A percentile compares a stretch with the other conserved stretches of the same genome.
Conservation (phyloP, 1,140 invertebrate species). For the Zophobas morio region DNA sequence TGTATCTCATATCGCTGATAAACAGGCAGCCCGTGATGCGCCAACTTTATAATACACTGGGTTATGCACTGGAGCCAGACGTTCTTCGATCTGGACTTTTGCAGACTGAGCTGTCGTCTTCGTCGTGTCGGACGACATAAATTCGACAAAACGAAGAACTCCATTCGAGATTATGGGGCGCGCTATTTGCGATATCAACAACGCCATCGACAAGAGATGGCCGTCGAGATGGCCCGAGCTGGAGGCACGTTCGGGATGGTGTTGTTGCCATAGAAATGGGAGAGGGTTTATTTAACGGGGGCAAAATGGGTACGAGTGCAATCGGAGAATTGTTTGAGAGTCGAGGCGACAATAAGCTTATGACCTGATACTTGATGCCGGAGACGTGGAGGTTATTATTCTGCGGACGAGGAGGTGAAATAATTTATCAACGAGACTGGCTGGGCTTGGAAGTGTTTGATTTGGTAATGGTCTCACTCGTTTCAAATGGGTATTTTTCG, state of each 20-base stretch:
- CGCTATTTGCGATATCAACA: slow-evolving; percentile 14
- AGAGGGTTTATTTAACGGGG: no score
- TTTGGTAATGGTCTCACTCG: no score
- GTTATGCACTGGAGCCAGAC: slow-evolving; percentile 31
- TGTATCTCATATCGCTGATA: slow-evolving; percentile 57
- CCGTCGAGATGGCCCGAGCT: not conserved
- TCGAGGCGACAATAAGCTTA: no score
- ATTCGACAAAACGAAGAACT: slow-evolving; percentile 24
- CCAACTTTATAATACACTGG: slow-evolving; percentile 26
- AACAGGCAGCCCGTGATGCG: slow-evolving; percentile 47
- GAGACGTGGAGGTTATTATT: no score
- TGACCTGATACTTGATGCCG: no score
- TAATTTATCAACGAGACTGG: no score
- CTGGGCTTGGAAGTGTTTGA: no score
- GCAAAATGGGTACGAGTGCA: no score
- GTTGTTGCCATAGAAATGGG: no score
- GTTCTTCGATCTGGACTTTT: slow-evolving; percentile 1
- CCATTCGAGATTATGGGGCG: slow-evolving; percentile 2
- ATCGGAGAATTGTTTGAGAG: no score
- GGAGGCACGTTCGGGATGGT: not conserved
- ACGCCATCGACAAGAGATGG: slow-evolving; percentile 12
- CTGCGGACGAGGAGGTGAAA: no score
- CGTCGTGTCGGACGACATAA: slow-evolving; percentile 4
- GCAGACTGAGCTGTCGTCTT: slow-evolving; percentile 8
- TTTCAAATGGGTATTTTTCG: no score